Evolutionary conservation across 2,888 invertebrate species (phyloP).

Genomic region (Phortica okadai): DNA sequence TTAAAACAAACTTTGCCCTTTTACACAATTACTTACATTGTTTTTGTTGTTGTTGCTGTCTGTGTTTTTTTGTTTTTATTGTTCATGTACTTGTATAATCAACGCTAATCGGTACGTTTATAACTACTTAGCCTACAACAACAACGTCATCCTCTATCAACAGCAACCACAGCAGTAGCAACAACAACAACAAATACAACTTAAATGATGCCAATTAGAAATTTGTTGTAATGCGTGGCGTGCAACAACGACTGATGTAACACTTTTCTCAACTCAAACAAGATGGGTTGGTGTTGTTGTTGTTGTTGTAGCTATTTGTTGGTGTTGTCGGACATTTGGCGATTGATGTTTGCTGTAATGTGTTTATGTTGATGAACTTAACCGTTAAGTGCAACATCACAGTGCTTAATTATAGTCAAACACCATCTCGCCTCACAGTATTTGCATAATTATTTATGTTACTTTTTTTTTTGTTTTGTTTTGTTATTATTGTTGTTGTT

Average conservation of each 20-base stretch:
- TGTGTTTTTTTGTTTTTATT: neutral
- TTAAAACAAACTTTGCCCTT: neutral
- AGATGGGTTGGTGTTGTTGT: too few species aligned
- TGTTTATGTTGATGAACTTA: conserved; percentile 4
- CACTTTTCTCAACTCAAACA: neutral
- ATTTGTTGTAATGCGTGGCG: neutral
- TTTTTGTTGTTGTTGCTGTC: neutral
- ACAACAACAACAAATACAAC: neutral
- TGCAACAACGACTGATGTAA: neutral
- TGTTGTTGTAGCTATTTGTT: too few species aligned
- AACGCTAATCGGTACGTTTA: conserved; percentile 13
- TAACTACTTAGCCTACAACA: neutral
- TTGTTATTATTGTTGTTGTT: neutral
- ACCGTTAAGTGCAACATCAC: conserved; percentile 3
- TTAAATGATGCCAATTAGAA: neutral
- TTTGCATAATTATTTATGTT: neutral
- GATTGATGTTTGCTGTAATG: neutral
- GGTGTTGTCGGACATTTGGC: too few species aligned
- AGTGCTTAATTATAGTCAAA: neutral
- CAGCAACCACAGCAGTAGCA: neutral
- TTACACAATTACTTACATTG: neutral
- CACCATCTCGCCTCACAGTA: neutral
- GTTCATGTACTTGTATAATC: neutral
- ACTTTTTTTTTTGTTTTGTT: neutral
- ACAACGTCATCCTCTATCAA: neutral